Percentiles rank a stretch among this genome's conserved stretches.
These are phyloP conservation scores for Torymus texanus DNA, from an alignment of 2,888 invertebrate species.

Conservation along the genomic window DNA sequence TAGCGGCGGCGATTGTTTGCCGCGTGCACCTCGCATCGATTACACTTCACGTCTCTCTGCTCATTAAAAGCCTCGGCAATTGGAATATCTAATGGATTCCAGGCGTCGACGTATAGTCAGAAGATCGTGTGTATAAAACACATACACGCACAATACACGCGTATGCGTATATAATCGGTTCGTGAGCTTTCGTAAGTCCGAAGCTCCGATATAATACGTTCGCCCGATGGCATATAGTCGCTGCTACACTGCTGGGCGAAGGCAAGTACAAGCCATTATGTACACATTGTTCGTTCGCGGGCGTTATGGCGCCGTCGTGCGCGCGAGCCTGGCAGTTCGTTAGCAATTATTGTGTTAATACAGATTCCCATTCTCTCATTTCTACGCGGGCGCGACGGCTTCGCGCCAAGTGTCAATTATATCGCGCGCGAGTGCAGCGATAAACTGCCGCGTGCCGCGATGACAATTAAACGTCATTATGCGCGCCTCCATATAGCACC, in stretches of 20 bases:
- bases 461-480: conserved; percentile 54
- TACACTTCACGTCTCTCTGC: conserved; percentile 22
- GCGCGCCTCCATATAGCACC: conserved; percentile 4
- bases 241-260: not conserved
- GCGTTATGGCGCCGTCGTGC: not conserved
- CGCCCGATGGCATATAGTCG: not conserved
- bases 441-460: conserved; percentile 40
- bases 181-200: conserved; percentile 25
- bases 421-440: conserved; percentile 35
- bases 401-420: conserved; percentile 51
- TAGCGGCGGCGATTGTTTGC: conserved; percentile 43
- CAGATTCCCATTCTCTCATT: conserved; percentile 19
- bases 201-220: not conserved
- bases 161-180: not conserved
- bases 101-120: not conserved
- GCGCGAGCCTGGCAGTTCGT: conserved; percentile 21
- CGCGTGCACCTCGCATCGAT: conserved; percentile 13
- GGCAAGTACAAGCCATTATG: conserved; percentile 36
- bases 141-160: not conserved
- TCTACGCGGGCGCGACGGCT: not conserved
- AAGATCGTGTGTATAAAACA: not conserved
- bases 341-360: conserved; percentile 55
- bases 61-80: conserved; percentile 32
- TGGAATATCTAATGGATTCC: conserved; percentile 32
- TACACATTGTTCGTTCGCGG: conserved; percentile 30